Evolutionary conservation across 2,888 invertebrate species (phyloP), one percentile per base, ranked within the genome.

Genomic region (Oligia fasciuncula): DNA sequence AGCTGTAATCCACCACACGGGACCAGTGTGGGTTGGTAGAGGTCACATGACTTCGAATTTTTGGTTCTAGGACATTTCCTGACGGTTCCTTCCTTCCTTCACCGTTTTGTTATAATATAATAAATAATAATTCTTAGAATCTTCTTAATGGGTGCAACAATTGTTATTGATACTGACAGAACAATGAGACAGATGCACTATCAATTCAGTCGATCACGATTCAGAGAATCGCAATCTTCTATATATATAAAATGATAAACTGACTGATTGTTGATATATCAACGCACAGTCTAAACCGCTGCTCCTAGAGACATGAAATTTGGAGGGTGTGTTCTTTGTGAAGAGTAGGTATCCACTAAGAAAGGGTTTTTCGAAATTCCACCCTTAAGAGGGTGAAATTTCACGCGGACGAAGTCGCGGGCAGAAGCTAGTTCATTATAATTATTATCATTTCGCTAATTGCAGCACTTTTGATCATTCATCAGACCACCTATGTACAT

Each of bases 161-260:
- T 68, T 29, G 9, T 65, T 60, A 63, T 73, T 79, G 57, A 62
- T 6, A 67, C 13, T 57, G 73, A 71, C 63, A 72, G 40, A 5
- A 23, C 54, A 80, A 67, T 81, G 19, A 14, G 51, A 67, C 13
- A 23, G 14, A 54, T 23, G 23, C 23, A 69, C 23, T n/a, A 29
- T 77, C 19, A 57, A 23, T 23, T 60, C 43, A 77, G 9, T 51
- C 29, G 4, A 46, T 81, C 40, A 62, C 46, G 66, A 43, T 83
- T 79, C 74, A 46, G 29, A 84, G 84, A 74, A 84, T 17, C 14
- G 9, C 13, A 1, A 57, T n/a, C n/a, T n/a, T n/a, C n/a, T n/a
- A n/a, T n/a, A n/a, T n/a, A n/a, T n/a, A n/a, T n/a, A n/a, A n/a
- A n/a, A n/a, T n/a, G n/a, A n/a, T n/a, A n/a, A n/a, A n/a, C n/a